Conservation (phyloP, 2,797 vertebrate species). For the Meda fulgida region DNA sequence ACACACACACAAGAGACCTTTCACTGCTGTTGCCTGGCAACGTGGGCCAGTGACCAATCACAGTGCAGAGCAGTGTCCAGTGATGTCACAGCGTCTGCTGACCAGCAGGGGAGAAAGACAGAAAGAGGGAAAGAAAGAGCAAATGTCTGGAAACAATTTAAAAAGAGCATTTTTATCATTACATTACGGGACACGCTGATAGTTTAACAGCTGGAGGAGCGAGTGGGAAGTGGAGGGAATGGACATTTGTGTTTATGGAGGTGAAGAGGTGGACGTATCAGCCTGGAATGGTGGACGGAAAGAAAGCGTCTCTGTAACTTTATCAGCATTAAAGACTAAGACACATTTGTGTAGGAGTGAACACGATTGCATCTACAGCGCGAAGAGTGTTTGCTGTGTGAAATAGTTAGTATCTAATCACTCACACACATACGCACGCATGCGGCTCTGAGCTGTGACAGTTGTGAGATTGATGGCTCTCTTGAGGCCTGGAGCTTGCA, state of each 20-base stretch:
- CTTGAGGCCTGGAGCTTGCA: slow-evolving; percentile 67
- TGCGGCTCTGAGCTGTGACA: slow-evolving; percentile 64
- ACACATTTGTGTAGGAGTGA: slow-evolving; percentile 24
- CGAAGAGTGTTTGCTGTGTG: slow-evolving; percentile 33
- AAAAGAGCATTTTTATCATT: slow-evolving; percentile 25
- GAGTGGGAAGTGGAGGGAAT: background rate
- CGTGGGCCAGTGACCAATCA: slow-evolving; percentile 82
- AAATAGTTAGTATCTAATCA: slow-evolving; percentile 49
- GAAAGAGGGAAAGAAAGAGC: background rate
- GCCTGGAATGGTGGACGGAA: background rate
- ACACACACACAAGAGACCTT: slow-evolving; percentile 75
- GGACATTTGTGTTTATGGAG: slow-evolving; percentile 13
- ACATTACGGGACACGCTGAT: background rate
- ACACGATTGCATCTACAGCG: slow-evolving; percentile 16
- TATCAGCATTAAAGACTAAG: slow-evolving; percentile 22
- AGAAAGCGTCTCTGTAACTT: slow-evolving; percentile 30
- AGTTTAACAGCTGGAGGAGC: background rate
- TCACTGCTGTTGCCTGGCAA: slow-evolving; percentile 86
- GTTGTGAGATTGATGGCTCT: slow-evolving; percentile 81
- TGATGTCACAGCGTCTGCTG: slow-evolving; percentile 85
- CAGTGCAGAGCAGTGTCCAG: slow-evolving; percentile 78
- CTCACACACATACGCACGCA: slow-evolving; percentile 33
- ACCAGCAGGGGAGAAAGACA: slow-evolving; percentile 66
- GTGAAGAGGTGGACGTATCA: slow-evolving; percentile 16
- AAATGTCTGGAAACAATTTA: slow-evolving; percentile 37